A percentile compares a stretch with the other conserved stretches of the same genome.
phyloP scores from a whole-genome alignment of 2,888 invertebrate species.

The Pseudococcus jackbeardsleyi region DNA sequence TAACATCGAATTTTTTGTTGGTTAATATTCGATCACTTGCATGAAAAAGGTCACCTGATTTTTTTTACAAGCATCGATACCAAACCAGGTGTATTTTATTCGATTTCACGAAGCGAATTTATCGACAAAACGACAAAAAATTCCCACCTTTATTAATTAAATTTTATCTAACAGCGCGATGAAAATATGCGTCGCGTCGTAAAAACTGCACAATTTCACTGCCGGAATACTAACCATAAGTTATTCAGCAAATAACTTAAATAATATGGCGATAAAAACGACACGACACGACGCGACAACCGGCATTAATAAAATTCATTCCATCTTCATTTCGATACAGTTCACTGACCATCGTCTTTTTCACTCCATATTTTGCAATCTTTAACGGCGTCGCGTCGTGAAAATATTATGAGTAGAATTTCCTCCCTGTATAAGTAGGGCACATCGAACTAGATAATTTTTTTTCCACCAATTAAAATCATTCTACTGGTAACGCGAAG shows the following conservation, averaged over 20 bases:
- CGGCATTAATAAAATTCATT: conserved; percentile 7
- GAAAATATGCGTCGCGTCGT: not conserved
- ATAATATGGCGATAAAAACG: not conserved
- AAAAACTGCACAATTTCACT: not conserved
- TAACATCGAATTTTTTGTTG: too few species aligned
- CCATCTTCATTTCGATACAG: conserved; percentile 10
- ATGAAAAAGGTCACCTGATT: not conserved
- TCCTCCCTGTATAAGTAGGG: not conserved
- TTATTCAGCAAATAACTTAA: not conserved
- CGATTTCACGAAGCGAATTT: not conserved
- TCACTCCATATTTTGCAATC: not conserved
- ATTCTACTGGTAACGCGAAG: not conserved
- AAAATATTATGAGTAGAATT: not conserved
- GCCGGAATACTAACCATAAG: not conserved
- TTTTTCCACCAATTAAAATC: not conserved
- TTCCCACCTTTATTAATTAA: not conserved
- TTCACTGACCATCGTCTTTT: conserved; percentile 15
- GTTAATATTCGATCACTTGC: too few species aligned
- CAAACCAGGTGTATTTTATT: not conserved
- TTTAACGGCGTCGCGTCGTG: not conserved
- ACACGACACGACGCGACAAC: not conserved
- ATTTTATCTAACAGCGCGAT: not conserved
- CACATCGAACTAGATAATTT: not conserved
- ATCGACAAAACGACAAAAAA: not conserved
- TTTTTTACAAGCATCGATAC: not conserved